Conservation (phyloP, 2,113 vertebrate species). For the Cairina moschata region DNA sequence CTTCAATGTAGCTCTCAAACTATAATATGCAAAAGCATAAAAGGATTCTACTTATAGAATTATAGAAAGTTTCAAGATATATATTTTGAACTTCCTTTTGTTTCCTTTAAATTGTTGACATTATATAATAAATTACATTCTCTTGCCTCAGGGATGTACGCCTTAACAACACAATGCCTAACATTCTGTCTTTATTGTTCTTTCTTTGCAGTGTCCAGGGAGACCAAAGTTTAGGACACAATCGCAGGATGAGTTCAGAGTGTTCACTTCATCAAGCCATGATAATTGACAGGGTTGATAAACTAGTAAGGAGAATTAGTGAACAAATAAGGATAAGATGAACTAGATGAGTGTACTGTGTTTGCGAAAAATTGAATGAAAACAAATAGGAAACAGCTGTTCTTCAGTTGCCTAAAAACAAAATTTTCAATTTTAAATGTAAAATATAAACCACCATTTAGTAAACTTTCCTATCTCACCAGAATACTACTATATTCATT, state of each 20-base stretch:
- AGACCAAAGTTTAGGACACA: not conserved
- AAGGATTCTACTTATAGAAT: not conserved
- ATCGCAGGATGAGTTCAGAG: not conserved
- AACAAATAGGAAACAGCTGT: not conserved
- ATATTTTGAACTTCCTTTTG: not conserved
- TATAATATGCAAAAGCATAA: not conserved
- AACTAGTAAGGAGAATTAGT: not conserved
- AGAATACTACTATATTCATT: not conserved
- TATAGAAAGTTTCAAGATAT: not conserved
- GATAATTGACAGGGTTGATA: not conserved
- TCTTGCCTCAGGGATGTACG: not conserved
- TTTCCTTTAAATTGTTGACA: not conserved
- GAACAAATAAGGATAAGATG: not conserved
- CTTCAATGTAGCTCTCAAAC: not conserved
- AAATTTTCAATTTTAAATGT: not conserved
- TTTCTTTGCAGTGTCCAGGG: not conserved
- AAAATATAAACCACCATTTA: not conserved
- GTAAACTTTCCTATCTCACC: not conserved
- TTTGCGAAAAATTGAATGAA: not conserved
- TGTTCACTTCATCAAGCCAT: accelerated
- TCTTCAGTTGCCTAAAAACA: not conserved
- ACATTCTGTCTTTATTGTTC: not conserved
- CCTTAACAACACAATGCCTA: not conserved
- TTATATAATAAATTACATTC: not conserved
- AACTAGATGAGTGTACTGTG: not conserved